Evolutionary conservation across 2,113 vertebrate genomes (phyloP).

Genomic region (Eclectus roratus): DNA sequence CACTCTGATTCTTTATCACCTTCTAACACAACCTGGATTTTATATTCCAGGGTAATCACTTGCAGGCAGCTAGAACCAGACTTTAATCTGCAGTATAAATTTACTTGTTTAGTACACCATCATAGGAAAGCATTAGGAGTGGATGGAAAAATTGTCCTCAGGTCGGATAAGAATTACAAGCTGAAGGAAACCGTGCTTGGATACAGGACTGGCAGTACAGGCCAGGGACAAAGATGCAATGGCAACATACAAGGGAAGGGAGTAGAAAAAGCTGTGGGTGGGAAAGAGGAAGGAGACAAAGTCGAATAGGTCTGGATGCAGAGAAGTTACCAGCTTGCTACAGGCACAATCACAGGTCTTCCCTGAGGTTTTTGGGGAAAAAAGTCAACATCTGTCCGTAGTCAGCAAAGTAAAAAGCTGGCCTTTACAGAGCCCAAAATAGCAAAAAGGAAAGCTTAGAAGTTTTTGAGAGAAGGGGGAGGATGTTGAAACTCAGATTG

Average conservation of each 20-base stretch:
- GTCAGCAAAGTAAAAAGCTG: neutral
- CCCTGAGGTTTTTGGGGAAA: neutral
- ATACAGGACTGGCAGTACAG: neutral
- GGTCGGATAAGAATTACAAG: neutral
- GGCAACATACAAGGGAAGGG: neutral
- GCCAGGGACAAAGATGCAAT: neutral
- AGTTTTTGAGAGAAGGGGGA: neutral
- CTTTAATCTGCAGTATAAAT: neutral
- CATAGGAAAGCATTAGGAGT: neutral
- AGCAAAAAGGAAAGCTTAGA: neutral
- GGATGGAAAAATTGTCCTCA: neutral
- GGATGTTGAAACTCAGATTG: neutral
- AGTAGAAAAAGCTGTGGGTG: accelerated
- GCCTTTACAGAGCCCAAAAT: neutral
- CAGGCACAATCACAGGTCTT: neutral
- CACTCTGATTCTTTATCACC: neutral
- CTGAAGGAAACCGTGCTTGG: neutral
- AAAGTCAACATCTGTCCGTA: neutral
- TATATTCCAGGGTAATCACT: neutral
- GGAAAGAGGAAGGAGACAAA: neutral
- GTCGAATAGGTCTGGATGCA: neutral
- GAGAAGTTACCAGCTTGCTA: neutral
- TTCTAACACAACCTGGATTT: neutral
- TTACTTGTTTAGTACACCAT: neutral
- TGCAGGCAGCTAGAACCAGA: neutral